Evolutionary conservation across 2,888 invertebrate genomes (phyloP).

Genomic region (Tachina fera): DNA sequence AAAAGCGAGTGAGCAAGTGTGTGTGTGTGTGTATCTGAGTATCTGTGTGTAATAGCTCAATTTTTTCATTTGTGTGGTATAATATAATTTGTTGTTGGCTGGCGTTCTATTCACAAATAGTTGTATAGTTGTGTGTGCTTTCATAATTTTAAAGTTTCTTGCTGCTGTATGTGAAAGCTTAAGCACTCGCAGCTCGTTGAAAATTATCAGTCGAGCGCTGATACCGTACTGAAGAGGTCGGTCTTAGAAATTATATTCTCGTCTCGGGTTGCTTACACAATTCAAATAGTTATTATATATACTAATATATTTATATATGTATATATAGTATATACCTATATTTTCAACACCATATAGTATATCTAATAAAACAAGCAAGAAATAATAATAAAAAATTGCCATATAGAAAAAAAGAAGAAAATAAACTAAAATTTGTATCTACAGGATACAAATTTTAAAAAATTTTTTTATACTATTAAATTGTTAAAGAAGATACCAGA

Average conservation of each 20-base stretch:
- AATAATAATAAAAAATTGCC: constrained; percentile 45
- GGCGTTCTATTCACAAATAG: not conserved
- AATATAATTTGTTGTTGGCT: constrained; percentile 43
- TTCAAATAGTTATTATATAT: constrained; percentile 62
- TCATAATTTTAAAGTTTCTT: constrained; percentile 55
- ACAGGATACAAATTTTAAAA: constrained; percentile 57
- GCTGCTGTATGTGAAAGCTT: constrained; percentile 77
- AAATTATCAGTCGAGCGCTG: constrained; percentile 83
- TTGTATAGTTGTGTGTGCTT: constrained; percentile 35
- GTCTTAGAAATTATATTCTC: constrained; percentile 74
- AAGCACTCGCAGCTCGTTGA: constrained; percentile 79
- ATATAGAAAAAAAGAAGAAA: constrained; percentile 50
- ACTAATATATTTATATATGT: constrained; percentile 39
- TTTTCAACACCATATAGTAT: constrained; percentile 50
- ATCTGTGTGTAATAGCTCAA: constrained; percentile 47
- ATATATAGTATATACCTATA: constrained; percentile 51
- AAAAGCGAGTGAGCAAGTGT: not conserved
- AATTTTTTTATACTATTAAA: constrained; percentile 44
- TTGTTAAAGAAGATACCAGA: constrained; percentile 43
- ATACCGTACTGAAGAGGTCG: constrained; percentile 83
- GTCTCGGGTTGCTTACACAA: constrained; percentile 71
- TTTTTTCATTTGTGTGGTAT: constrained; percentile 46
- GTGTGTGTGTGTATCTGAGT: constrained; percentile 10
- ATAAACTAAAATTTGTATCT: constrained; percentile 37
- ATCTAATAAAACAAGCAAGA: constrained; percentile 47